A percentile compares a stretch with the other conserved stretches of the same genome.
Evolutionary conservation across 2,888 invertebrate species (phyloP).

Genomic region (Tetragonisca angustula): DNA sequence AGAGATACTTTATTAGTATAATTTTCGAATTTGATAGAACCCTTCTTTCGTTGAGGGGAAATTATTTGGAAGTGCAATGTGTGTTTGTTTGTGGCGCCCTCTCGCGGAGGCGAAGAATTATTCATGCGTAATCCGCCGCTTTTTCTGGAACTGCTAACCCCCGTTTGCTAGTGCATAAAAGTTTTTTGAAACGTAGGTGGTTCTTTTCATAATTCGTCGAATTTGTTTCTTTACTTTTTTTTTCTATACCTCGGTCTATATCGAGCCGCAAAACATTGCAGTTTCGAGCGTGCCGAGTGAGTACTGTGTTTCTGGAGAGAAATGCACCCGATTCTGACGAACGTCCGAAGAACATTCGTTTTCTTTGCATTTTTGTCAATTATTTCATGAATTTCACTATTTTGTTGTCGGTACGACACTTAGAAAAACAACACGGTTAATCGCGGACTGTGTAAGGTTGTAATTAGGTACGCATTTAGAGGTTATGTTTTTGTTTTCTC

Average conservation of each 20-base stretch:
- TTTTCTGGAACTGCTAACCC: constrained; percentile 31
- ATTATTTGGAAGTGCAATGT: neutral
- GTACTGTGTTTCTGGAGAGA: constrained; percentile 22
- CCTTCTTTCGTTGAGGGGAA: too few species aligned
- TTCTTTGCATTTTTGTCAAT: neutral
- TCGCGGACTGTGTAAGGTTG: neutral
- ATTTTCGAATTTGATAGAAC: neutral
- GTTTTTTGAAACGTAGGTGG: constrained; percentile 47
- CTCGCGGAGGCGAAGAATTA: neutral
- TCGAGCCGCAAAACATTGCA: neutral
- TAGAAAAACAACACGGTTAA: neutral
- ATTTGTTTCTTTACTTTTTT: neutral
- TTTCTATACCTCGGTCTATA: neutral
- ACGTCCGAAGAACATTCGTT: neutral
- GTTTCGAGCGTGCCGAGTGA: neutral
- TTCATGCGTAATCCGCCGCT: constrained; percentile 37
- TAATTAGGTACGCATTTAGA: neutral
- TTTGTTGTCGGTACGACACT: neutral
- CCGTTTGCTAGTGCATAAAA: constrained; percentile 31
- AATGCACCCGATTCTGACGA: constrained; percentile 3
- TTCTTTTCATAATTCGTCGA: constrained; percentile 20
- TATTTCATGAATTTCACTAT: neutral
- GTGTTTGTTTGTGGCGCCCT: neutral
- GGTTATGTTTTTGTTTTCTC: constrained; percentile 61
- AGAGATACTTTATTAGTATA: neutral